Percentiles rank a stretch among this genome's conserved stretches.
These are phyloP conservation scores for Campoplex capitator DNA, from an alignment of 2,888 invertebrate genomes.

Conservation along the genomic window DNA sequence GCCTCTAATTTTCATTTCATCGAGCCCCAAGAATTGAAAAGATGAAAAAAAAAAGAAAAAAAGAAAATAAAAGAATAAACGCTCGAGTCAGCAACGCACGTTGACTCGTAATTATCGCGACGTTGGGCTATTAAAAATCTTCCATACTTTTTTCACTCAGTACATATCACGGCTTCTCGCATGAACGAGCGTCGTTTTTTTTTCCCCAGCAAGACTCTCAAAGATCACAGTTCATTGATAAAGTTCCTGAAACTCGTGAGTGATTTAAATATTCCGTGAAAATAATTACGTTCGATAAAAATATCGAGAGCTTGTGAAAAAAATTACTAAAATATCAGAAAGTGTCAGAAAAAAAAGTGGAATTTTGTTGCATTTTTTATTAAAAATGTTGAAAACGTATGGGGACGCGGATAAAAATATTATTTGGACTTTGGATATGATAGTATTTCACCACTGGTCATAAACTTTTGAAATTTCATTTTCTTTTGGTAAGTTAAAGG, in stretches of 20 bases:
- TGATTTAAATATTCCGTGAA: not conserved
- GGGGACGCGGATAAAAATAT: not conserved
- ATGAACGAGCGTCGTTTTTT: not conserved
- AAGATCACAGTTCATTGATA: not conserved
- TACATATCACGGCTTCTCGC: constrained; percentile 16
- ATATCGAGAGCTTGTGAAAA: not conserved
- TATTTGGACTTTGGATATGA: not conserved
- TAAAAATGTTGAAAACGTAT: not conserved
- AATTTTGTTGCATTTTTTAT: not conserved
- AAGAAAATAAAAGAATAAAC: not conserved
- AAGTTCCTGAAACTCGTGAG: not conserved
- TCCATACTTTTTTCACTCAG: constrained; percentile 43
- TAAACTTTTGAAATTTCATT: not conserved
- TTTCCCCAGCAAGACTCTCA: not conserved
- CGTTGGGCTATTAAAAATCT: constrained; percentile 34
- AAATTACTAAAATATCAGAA: not conserved
- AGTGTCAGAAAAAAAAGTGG: not conserved
- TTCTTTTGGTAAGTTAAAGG: not conserved
- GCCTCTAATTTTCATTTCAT: constrained; percentile 57
- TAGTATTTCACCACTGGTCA: not conserved
- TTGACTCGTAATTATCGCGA: constrained; percentile 42
- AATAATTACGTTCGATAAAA: not conserved
- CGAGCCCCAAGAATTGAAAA: constrained; percentile 8
- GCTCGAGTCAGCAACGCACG: constrained; percentile 49
- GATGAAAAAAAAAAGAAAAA: not conserved